Percentiles rank a stretch among this genome's conserved stretches.
phyloP scores from a whole-genome alignment of 2,113 vertebrate species.

The Macaca mulatta region DNA sequence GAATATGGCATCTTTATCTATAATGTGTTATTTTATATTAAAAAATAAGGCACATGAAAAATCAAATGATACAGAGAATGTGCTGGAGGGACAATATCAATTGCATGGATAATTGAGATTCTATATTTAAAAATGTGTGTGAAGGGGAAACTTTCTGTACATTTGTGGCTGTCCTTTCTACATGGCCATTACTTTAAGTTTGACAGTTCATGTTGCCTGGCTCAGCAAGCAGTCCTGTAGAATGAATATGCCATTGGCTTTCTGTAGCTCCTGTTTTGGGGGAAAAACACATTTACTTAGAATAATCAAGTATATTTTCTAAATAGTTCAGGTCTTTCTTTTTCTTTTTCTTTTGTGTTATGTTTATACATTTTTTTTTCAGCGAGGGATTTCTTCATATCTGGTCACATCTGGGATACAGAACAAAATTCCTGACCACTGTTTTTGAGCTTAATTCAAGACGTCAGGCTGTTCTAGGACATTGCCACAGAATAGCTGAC shows the following conservation, averaged over 20 bases:
- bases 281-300: slow-evolving; percentile 4
- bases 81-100: neutral
- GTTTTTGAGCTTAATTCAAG: slow-evolving; percentile 18
- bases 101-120: neutral
- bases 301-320: slow-evolving; percentile 16
- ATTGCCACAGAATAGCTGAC: neutral
- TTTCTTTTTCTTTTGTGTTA: slow-evolving; percentile 11
- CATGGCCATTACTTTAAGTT: neutral
- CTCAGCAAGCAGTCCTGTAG: neutral
- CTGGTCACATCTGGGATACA: slow-evolving; percentile 41
- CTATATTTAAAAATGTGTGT: neutral
- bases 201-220: neutral
- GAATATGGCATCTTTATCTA: neutral
- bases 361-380: slow-evolving; percentile 16
- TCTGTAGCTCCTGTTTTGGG: slow-evolving; percentile 11
- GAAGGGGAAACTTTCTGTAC: neutral
- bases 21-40: neutral
- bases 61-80: neutral
- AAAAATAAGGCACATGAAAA: neutral
- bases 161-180: neutral
- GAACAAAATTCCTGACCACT: neutral
- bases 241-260: neutral
- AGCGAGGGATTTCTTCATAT: neutral
- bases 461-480: neutral
- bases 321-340: neutral